phyloP scores from a whole-genome alignment of 2,888 invertebrate genomes.

The Minunthozetes semirufus region DNA sequence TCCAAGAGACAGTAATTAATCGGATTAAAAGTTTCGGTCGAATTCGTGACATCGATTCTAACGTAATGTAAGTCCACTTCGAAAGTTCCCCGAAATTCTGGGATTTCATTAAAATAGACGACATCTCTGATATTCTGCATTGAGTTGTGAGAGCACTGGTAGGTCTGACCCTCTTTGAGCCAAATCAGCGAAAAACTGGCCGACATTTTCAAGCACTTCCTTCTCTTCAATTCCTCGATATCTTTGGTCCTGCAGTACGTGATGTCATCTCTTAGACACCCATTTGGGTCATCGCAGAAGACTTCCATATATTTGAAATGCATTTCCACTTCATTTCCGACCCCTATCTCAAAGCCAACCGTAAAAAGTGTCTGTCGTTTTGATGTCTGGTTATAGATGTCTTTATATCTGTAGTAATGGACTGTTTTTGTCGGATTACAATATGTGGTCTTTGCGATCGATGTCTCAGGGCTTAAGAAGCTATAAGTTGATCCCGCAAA shows the following conservation, averaged over 20 bases:
- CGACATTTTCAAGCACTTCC: not conserved
- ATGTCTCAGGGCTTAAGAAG: slow-evolving; percentile 1
- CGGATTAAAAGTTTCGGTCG: not conserved
- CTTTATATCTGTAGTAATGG: not conserved
- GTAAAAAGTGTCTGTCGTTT: not conserved
- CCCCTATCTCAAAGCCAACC: not conserved
- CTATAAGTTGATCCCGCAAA: not conserved
- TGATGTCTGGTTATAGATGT: too few relatives aligned
- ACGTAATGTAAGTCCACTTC: not conserved
- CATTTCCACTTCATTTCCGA: not conserved
- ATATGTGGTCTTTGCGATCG: not conserved
- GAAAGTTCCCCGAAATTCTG: not conserved
- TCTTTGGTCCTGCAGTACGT: not conserved
- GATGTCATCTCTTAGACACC: not conserved
- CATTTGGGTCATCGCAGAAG: not conserved
- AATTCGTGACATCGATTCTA: not conserved
- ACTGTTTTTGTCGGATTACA: not conserved
- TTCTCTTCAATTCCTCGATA: not conserved
- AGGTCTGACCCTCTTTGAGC: not conserved
- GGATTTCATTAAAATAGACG: not conserved
- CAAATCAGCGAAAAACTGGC: not conserved
- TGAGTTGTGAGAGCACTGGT: slow-evolving; percentile 8
- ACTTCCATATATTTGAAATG: not conserved
- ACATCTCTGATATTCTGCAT: not conserved
- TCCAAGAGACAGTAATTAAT: not conserved